phyloP scores from a whole-genome alignment of 1,140 invertebrate genomes.

The Philotrypesis tridentata region DNA sequence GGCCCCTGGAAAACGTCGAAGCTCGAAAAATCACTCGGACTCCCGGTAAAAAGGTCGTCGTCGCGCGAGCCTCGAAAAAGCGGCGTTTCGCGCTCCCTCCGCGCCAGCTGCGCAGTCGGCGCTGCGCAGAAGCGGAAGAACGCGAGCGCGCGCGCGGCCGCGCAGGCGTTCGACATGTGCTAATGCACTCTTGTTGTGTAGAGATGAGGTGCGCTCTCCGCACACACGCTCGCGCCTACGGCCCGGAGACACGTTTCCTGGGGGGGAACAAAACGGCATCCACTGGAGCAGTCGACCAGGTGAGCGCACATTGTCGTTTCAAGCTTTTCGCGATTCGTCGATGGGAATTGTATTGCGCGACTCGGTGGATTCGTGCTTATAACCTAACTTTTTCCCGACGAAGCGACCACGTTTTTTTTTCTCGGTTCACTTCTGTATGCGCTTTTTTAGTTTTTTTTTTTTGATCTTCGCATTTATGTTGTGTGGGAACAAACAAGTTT shows the following conservation, averaged over 20 bases:
- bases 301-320: background rate
- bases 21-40: background rate
- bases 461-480: no score
- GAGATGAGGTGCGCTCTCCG: background rate
- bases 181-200: background rate
- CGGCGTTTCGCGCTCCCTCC: background rate
- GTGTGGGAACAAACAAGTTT: no score
- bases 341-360: background rate
- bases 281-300: background rate
- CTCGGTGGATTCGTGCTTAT: background rate
- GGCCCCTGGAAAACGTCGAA: background rate
- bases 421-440: background rate
- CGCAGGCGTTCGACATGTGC: constrained; percentile 15
- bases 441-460: no score
- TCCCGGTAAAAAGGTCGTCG: background rate
- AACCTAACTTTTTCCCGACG: constrained; percentile 26
- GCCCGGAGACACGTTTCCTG: background rate
- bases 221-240: background rate
- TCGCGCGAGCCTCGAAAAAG: background rate
- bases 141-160: background rate
- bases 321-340: background rate
- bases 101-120: constrained; percentile 9
- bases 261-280: background rate
- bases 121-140: constrained; percentile 37
- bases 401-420: constrained; percentile 30